Evolutionary conservation across 1,140 invertebrate species (phyloP), one percentile per base, ranked within the genome.

Genomic region (Cyclina sinensis): DNA sequence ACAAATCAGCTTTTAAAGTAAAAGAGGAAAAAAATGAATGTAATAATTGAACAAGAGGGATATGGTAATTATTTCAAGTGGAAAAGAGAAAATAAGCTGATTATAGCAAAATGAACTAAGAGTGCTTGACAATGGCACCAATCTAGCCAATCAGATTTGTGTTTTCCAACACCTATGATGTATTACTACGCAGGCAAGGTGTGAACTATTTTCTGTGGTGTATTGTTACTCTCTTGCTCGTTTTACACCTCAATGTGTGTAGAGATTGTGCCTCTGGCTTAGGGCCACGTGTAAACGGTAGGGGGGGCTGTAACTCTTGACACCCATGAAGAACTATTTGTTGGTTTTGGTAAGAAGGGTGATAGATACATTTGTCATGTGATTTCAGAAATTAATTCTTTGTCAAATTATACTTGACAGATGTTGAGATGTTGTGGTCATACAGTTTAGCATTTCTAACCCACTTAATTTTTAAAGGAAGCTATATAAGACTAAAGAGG

Each of bases 141-240:
- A 54, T 78, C 46, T 43, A 30, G 27, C 74, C 74, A 78, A 54
- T 78, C 74, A 78, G 27, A 54, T 78, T 51, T 78, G 74, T 78
- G 74, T 78, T 78, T 78, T 78, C 43, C 27, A 32, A 78, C 74
- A 78, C 74, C 74, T 78, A 54, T 78, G 74, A 78, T 78, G 74
- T 78, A 78, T 57, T 78, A 78, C 74, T 78, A 78, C 74, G 32
- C 48, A 46, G 74, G 43, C 5, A 51, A 78, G 46, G 74, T 78
- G 74, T 78, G 74, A 78, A 78, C 74, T 78, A 78, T 46, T 78
- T 78, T 78, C 46, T 78, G 74, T 78, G 30, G 43, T 32, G 74
- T 78, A 78, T 78, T 78, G 74, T 78, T 30, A 54, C 74, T 51
- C 0, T 30, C 27, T 30, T 27, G 46, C 74, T 54, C 24, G 48